Percentiles rank a stretch among this genome's conserved stretches.
Conservation (phyloP, 2,888 invertebrate species). For the Autographa gamma region DNA sequence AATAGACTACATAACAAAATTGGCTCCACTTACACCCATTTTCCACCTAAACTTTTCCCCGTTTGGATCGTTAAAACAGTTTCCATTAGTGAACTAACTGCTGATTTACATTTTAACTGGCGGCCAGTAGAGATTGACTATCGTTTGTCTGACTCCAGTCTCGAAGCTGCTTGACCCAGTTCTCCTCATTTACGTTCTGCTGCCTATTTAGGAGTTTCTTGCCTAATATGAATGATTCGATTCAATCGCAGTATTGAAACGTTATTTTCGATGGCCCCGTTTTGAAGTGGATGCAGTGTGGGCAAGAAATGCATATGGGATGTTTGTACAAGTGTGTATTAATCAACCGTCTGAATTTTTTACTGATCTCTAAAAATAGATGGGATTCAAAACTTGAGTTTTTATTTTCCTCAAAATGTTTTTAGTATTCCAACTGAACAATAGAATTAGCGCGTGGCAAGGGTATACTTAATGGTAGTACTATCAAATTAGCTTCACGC, state of each 20-base stretch:
- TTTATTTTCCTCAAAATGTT: neutral
- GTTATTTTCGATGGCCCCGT: constrained; percentile 47
- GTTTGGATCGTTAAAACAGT: constrained; percentile 45
- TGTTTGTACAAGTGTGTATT: constrained; percentile 28
- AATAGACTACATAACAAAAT: constrained; percentile 29
- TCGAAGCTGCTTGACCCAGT: constrained; percentile 73
- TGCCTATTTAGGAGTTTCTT: constrained; percentile 64
- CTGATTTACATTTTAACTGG: constrained; percentile 55
- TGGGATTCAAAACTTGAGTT: neutral
- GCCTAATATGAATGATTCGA: constrained; percentile 60
- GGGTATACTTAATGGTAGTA: neutral
- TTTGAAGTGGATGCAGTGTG: constrained; percentile 28
- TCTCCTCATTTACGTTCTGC: constrained; percentile 66
- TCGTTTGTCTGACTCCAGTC: constrained; percentile 66
- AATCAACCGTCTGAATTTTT: constrained; percentile 5
- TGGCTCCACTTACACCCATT: constrained; percentile 38
- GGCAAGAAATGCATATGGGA: constrained; percentile 33
- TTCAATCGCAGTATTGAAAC: constrained; percentile 49
- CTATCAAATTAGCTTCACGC: constrained; percentile 9
- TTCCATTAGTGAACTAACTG: constrained; percentile 48
- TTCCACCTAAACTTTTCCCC: constrained; percentile 48
- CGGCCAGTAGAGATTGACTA: constrained; percentile 40
- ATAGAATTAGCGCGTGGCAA: neutral
- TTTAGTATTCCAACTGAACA: neutral
- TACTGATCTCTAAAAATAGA: constrained; percentile 8